Base-by-base conservation (phyloP, 2,888 invertebrate genomes). In the Camponotus fellah region DNA sequence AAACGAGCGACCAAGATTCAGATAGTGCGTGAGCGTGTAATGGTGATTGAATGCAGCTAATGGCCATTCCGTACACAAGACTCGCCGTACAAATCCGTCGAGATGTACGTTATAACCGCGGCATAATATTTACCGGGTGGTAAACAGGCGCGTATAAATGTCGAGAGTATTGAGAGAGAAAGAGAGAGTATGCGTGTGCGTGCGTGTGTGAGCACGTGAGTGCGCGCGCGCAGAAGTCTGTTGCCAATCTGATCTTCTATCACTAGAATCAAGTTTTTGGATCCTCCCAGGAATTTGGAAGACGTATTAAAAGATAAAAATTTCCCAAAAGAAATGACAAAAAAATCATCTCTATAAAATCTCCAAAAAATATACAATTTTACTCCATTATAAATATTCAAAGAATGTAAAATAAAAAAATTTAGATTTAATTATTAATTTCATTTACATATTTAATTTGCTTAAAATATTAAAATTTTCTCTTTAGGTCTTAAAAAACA, bases 21-120 rank as follows among this genome's bases (percentile, higher is more conserved):
- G 89, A 91, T 89, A 91, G 89, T 85, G 85, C 87, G 86, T 85
- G 82, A 90, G 88, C 89, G 91, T 88, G 85, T 90, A 91, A 92
- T 92, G 92, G 90, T 92, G 92, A 92, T 92, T 90, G 92, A 92
- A 91, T 91, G 90, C 90, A 86, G 90, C 90, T 91, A 91, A 91
- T 91, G 87, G 90, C 88, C 88, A 85, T 91, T 87, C 86, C 82
- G 86, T 89, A 88, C 87, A 89, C 87, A 89, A 84, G 87, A 88
- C 86, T 86, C 86, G 64, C 40, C 64, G 46, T 75, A 69, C 43
- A 84, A 83, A 86, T 86, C 86, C 66, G 85, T 82, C 87, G 53
- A 88, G 90, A 89, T 90, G 86, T 89, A 90, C 90, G 88, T 90
- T 90, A 89, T 89, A 89, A 88, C 86, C 85, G 64, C 82, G 66